Evolutionary conservation across 2,797 vertebrate species (phyloP).

Genomic region (Melanotaenia parkinsoni): DNA sequence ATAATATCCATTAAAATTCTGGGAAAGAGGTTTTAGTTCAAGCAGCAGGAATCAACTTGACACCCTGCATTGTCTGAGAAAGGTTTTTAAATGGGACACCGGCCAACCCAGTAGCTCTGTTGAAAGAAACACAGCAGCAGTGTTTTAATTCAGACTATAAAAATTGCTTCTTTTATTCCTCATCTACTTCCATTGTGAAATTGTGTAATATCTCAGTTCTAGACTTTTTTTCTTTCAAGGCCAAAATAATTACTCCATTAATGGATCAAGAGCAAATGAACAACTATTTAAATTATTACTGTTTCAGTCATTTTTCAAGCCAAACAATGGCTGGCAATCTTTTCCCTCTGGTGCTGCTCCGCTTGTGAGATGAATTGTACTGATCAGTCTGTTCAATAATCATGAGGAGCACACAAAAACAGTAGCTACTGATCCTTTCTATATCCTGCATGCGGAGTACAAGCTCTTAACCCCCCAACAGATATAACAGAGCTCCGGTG

Average conservation of each 20-base stretch:
- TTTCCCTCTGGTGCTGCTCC: neutral
- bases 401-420: neutral
- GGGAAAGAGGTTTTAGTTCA: conserved; percentile 16
- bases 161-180: neutral
- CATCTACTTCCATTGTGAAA: neutral
- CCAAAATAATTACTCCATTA: neutral
- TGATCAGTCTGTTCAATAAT: neutral
- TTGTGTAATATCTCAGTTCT: neutral
- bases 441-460: neutral
- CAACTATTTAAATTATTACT: too few species aligned
- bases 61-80: conserved; percentile 6
- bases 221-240: neutral
- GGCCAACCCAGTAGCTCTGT: conserved; percentile 1
- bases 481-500: neutral
- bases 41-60: conserved; percentile 24
- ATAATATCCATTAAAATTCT: conserved; percentile 26
- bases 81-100: conserved; percentile 26
- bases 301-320: neutral
- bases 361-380: neutral
- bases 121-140: neutral
- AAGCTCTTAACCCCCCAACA: neutral
- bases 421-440: neutral
- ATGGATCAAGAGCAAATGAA: neutral
- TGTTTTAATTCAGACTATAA: neutral
- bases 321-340: neutral